A percentile compares a stretch with the other conserved stretches of the same genome.
phyloP scores from a whole-genome alignment of 2,113 vertebrate genomes.

The Phrynosoma platyrhinos region DNA sequence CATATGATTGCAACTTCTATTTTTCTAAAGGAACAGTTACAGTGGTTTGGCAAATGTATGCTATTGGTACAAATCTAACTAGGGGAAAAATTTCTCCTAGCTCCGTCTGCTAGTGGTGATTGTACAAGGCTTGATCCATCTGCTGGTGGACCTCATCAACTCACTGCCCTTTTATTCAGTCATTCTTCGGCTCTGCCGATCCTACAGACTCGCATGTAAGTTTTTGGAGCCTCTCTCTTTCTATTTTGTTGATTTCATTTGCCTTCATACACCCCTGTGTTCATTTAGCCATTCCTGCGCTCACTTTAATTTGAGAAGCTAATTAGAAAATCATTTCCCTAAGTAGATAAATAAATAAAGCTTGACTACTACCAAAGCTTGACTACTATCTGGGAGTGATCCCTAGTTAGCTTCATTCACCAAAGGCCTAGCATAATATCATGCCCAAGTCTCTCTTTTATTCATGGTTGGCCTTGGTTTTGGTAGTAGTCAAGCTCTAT shows the following conservation, averaged over 20 bases:
- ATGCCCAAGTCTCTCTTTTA: background rate
- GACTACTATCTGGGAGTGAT: no score
- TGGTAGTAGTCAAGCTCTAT: no score
- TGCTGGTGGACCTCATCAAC: constrained; percentile 90
- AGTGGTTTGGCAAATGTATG: background rate
- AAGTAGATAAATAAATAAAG: background rate
- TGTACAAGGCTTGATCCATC: constrained; percentile 90
- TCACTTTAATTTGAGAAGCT: no score
- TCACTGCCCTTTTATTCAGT: constrained; percentile 92
- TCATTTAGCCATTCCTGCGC: no score
- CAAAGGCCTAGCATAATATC: background rate
- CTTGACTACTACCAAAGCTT: background rate
- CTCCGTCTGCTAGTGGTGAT: constrained; percentile 91
- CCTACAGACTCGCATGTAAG: constrained; percentile 91
- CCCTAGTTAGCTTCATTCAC: background rate
- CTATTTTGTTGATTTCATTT: no score
- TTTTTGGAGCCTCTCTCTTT: background rate
- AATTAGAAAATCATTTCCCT: background rate
- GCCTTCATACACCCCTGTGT: no score
- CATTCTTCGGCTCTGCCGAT: constrained; percentile 84
- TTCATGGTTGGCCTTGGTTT: background rate
- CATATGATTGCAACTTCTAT: background rate
- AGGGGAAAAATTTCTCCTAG: constrained; percentile 68
- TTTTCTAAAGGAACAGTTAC: background rate
- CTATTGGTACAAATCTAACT: background rate